Evolutionary conservation across 2,888 invertebrate genomes (phyloP).

Genomic region (Pollenia labialis): DNA sequence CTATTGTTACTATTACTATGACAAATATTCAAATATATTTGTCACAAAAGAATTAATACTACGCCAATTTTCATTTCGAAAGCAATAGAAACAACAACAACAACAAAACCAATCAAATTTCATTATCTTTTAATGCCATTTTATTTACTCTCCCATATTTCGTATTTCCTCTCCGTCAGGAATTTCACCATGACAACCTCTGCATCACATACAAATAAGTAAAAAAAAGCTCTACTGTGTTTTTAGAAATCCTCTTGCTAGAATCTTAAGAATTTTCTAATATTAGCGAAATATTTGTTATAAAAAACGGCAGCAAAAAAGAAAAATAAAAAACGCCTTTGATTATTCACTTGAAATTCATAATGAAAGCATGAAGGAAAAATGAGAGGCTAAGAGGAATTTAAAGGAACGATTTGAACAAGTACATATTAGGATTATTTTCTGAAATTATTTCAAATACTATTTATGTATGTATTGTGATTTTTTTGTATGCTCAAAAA

Average conservation of each 20-base stretch:
- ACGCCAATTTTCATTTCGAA: constrained; percentile 21
- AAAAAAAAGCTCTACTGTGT: constrained; percentile 5
- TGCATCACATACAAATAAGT: constrained; percentile 15
- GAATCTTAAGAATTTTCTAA: constrained; percentile 62
- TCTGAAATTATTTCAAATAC: constrained; percentile 33
- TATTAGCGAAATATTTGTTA: constrained; percentile 64
- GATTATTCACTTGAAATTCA: constrained; percentile 37
- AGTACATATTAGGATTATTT: constrained; percentile 34
- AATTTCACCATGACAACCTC: constrained; percentile 47
- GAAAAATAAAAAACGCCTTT: constrained; percentile 37
- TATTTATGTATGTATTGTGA: constrained; percentile 12
- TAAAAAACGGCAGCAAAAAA: constrained; percentile 28
- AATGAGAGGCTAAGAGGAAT: not conserved
- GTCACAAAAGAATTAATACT: constrained; percentile 8
- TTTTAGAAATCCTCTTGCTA: constrained; percentile 15
- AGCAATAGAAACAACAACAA: constrained; percentile 47
- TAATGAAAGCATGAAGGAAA: not conserved
- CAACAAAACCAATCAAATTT: constrained; percentile 57
- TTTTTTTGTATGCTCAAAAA: constrained; percentile 2
- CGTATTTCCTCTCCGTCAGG: not conserved
- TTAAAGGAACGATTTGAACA: constrained; percentile 10
- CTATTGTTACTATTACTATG: constrained; percentile 26
- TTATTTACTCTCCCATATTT: constrained; percentile 39
- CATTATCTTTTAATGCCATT: constrained; percentile 65
- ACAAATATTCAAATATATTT: constrained; percentile 35